Conservation (phyloP, 2,797 vertebrate species). For the Karalla daura region DNA sequence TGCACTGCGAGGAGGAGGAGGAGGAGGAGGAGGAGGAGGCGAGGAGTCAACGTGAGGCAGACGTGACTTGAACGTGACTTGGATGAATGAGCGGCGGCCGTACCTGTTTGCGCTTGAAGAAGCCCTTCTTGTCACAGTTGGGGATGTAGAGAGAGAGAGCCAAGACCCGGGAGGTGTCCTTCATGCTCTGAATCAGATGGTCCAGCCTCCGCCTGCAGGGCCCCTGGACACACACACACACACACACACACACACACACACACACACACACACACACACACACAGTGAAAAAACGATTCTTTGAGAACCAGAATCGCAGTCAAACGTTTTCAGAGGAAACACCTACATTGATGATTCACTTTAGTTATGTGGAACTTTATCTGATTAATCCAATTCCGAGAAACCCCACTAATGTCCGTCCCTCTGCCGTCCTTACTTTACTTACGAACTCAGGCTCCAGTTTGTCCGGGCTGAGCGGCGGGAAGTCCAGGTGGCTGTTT, state of each 20-base stretch:
- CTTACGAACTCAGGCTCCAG: constrained; percentile 91
- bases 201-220: constrained; percentile 95
- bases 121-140: constrained; percentile 98
- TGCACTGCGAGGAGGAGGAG: constrained; percentile 84
- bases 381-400: too few relatives aligned
- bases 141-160: constrained; percentile 92
- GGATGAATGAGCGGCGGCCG: not conserved
- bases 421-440: constrained; percentile 23
- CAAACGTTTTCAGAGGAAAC: not conserved
- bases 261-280: too few relatives aligned
- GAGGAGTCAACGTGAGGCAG: not conserved
- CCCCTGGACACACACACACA: constrained; percentile 80
- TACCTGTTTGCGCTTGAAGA: constrained; percentile 99
- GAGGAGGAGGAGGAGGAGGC: not conserved
- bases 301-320: not conserved
- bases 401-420: too few relatives aligned
- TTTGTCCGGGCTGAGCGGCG: constrained; percentile 82
- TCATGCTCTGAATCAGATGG: constrained; percentile 91
- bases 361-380: constrained; percentile 4
- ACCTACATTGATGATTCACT: constrained; percentile 5
- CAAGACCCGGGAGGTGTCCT: constrained; percentile 89
- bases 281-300: not conserved
- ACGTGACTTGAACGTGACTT: too few relatives aligned
- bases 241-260: too few relatives aligned
- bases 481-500: constrained; percentile 81